Conservation (phyloP, 1,140 invertebrate genomes). For the Drosophila watanabei region DNA sequence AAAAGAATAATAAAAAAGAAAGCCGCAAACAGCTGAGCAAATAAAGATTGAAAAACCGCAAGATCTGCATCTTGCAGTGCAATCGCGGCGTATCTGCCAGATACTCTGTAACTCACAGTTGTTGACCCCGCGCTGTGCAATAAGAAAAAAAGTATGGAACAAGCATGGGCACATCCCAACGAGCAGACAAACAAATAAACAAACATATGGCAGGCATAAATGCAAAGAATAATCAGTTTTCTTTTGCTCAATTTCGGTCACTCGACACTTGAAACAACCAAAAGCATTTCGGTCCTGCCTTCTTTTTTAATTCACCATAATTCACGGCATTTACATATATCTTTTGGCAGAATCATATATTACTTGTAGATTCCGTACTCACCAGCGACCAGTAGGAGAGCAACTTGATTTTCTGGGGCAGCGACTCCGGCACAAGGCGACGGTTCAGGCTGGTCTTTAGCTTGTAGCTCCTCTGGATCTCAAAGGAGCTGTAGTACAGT, state of each 20-base stretch:
- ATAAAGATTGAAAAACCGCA: conserved; percentile 27
- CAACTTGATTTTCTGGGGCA: conserved; percentile 86
- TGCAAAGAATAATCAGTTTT: conserved; percentile 43
- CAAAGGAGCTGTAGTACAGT: conserved; percentile 77
- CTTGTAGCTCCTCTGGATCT: conserved; percentile 78
- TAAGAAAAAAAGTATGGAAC: conserved; percentile 18
- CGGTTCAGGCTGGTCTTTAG: conserved; percentile 66
- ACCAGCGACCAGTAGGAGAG: conserved; percentile 87
- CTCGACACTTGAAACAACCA: conserved; percentile 66
- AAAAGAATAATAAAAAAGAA: conserved; percentile 1
- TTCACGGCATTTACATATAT: conserved; percentile 37
- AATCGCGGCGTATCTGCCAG: conserved; percentile 32
- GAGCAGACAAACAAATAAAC: conserved; percentile 53
- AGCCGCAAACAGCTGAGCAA: conserved; percentile 45
- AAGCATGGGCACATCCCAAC: conserved; percentile 37
- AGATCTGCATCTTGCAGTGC: too few relatives aligned
- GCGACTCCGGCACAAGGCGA: conserved; percentile 71
- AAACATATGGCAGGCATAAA: conserved; percentile 77
- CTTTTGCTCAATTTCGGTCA: conserved; percentile 21
- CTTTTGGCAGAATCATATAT: conserved; percentile 23
- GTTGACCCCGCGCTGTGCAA: conserved; percentile 55
- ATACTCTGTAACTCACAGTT: conserved; percentile 48
- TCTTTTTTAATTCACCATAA: conserved; percentile 48
- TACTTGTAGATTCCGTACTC: conserved; percentile 68
- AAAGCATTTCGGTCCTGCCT: conserved; percentile 60